A percentile compares a stretch with the other conserved stretches of the same genome.
These are phyloP conservation scores for Manis javanica DNA, from an alignment of 2,797 vertebrate species.

Conservation along the genomic window DNA sequence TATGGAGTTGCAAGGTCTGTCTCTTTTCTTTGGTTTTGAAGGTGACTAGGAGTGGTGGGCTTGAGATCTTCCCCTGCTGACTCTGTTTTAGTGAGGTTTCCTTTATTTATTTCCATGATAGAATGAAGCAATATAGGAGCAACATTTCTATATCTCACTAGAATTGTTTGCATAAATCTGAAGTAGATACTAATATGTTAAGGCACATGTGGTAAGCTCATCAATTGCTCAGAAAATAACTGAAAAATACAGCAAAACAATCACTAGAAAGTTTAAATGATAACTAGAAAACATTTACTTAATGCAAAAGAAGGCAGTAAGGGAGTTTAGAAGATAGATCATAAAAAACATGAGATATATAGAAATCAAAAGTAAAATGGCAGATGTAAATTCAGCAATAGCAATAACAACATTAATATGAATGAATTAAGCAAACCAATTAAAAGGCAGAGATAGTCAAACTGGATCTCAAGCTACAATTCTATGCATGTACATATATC, in stretches of 20 bases:
- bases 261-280: background rate
- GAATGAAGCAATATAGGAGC: background rate
- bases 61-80: too few species aligned
- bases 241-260: background rate
- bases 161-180: background rate
- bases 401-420: background rate
- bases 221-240: background rate
- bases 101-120: too few species aligned
- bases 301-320: background rate
- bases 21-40: too few species aligned
- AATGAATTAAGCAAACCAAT: too few species aligned
- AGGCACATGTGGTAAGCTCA: background rate
- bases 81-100: too few species aligned
- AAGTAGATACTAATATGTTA: background rate
- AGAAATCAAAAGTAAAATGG: background rate
- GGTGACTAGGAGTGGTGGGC: too few species aligned
- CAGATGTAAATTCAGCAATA: background rate
- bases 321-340: background rate
- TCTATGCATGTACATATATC: too few species aligned
- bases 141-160: background rate
- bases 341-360: background rate
- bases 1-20: too few species aligned
- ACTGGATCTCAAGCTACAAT: too few species aligned
- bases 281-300: background rate
- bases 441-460: too few species aligned